Evolutionary conservation across 1,140 invertebrate species (phyloP).

Genomic region (Limonius californicus): DNA sequence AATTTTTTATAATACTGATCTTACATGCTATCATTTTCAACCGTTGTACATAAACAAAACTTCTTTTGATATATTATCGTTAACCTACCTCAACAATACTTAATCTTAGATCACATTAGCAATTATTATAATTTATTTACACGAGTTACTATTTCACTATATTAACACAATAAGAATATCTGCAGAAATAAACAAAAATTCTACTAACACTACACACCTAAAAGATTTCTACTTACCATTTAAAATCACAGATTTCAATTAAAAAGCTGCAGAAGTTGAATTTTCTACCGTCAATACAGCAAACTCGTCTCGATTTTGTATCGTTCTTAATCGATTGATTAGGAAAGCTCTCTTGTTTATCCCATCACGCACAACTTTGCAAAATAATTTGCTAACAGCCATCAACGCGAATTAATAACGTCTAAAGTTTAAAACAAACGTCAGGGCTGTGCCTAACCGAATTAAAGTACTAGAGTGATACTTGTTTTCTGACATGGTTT

Average conservation of each 20-base stretch:
- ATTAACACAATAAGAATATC: not conserved
- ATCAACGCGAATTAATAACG: not conserved
- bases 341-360: not conserved
- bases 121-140: slow-evolving; percentile 5
- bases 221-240: not conserved
- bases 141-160: not conserved
- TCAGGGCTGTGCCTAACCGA: no score
- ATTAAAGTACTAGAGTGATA: no score
- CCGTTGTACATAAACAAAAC: slow-evolving; percentile 9
- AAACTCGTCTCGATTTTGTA: not conserved
- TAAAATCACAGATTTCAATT: not conserved
- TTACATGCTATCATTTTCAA: slow-evolving; percentile 5
- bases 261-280: not conserved
- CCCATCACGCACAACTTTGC: not conserved
- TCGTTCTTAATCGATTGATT: not conserved
- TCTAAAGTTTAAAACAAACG: not conserved
- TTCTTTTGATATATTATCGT: not conserved
- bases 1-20: not conserved
- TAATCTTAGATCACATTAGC: slow-evolving; percentile 8
- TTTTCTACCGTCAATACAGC: no score
- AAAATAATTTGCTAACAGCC: not conserved
- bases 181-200: not conserved
- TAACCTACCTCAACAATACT: slow-evolving; percentile 1
- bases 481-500: no score
- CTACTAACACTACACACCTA: not conserved